phyloP scores from a whole-genome alignment of 2,113 vertebrate species.

The Mystacornis crossleyi region DNA sequence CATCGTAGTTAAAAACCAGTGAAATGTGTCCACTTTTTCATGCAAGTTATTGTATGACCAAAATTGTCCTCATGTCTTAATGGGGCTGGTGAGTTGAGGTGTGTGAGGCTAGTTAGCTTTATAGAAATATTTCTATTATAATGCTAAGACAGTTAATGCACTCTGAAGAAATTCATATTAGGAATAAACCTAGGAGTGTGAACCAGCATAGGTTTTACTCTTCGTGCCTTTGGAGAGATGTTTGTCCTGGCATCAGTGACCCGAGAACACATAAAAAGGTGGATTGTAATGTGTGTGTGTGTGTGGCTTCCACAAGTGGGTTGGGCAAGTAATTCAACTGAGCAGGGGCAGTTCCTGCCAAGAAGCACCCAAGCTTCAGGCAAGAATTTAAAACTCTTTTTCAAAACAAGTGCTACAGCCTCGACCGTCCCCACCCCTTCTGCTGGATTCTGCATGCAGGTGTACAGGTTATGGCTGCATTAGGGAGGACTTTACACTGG shows the following conservation, averaged over 20 bases:
- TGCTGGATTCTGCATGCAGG: not conserved
- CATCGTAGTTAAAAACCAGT: not conserved
- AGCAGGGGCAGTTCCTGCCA: not conserved
- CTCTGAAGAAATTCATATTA: not conserved
- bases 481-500: not conserved
- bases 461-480: rapidly evolving
- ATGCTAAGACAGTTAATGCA: not conserved
- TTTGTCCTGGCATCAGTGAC: not conserved
- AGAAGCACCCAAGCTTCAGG: not conserved
- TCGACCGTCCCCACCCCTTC: not conserved
- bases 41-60: not conserved
- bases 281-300: not conserved
- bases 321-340: not conserved
- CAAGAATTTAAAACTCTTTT: not conserved
- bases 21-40: not conserved
- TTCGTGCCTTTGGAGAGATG: not conserved
- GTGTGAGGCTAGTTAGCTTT: not conserved
- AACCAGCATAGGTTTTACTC: not conserved
- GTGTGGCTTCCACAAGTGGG: not conserved
- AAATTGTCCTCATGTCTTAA: not conserved
- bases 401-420: not conserved
- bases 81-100: not conserved
- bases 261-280: not conserved
- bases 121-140: not conserved
- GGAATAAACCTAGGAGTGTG: not conserved